Conservation (phyloP, 2,113 vertebrate genomes). For the Burhinus oedicnemus region DNA sequence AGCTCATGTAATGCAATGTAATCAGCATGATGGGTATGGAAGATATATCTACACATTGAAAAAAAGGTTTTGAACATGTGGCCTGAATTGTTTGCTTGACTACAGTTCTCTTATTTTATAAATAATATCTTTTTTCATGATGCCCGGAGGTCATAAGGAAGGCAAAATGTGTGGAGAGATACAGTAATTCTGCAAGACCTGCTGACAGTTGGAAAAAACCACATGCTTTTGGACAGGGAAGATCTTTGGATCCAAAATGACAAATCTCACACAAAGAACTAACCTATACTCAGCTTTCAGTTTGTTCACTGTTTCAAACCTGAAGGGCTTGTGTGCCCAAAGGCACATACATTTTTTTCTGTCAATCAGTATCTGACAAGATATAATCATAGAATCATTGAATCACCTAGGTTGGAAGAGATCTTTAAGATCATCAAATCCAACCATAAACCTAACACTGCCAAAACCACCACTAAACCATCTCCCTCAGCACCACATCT, state of each 20-base stretch:
- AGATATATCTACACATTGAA: neutral
- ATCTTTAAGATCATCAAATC: too few species aligned
- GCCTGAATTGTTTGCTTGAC: neutral
- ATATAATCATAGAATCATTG: too few species aligned
- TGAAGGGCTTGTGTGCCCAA: neutral
- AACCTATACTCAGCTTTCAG: neutral
- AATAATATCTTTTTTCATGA: neutral
- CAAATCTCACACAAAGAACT: neutral
- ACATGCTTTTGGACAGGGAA: neutral
- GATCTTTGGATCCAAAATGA: neutral
- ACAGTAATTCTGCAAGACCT: neutral
- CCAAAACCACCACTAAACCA: too few species aligned
- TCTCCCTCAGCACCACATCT: too few species aligned
- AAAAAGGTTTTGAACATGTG: neutral
- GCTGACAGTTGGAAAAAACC: neutral
- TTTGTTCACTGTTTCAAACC: neutral
- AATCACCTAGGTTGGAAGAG: too few species aligned
- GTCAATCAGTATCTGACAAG: neutral
- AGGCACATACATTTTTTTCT: neutral
- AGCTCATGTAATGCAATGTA: neutral
- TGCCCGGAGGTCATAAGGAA: neutral
- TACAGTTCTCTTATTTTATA: neutral
- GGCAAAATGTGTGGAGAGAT: neutral
- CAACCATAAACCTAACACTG: too few species aligned
- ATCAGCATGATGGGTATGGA: too few species aligned